Conservation (phyloP, 2,797 vertebrate species). For the Sebastes dallii region DNA sequence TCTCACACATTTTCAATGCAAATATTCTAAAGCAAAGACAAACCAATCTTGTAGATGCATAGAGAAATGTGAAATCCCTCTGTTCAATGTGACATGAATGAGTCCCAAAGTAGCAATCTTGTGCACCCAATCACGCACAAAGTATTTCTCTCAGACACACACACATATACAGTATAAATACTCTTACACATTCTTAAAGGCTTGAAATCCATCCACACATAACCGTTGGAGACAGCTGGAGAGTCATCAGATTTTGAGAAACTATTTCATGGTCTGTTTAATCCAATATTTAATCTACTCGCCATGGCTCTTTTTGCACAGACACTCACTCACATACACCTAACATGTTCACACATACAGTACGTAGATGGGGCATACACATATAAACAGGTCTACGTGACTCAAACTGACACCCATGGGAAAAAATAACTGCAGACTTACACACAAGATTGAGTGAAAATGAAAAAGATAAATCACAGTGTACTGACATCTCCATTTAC, state of each 20-base stretch:
- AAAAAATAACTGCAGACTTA: too few relatives aligned
- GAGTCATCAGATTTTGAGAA: constrained; percentile 38
- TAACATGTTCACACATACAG: background rate
- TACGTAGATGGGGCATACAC: background rate
- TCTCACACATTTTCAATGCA: background rate
- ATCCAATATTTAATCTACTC: constrained; percentile 33
- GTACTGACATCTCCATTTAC: background rate
- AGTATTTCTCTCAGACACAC: background rate
- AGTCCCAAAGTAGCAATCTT: background rate
- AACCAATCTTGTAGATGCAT: background rate
- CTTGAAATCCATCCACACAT: constrained; percentile 20
- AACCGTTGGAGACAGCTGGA: constrained; percentile 30
- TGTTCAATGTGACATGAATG: background rate
- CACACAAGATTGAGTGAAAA: too few relatives aligned
- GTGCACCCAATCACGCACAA: background rate
- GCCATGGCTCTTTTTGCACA: background rate
- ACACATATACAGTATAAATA: background rate
- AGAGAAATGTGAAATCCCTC: background rate
- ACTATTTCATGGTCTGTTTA: constrained; percentile 57
- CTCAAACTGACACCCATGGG: too few relatives aligned
- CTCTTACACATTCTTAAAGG: background rate
- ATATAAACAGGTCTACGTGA: too few relatives aligned
- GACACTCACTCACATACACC: background rate
- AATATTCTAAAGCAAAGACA: background rate
- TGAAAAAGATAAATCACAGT: too few relatives aligned